phyloP scores from a whole-genome alignment of 2,113 vertebrate genomes.

The Asarcornis scutulata region DNA sequence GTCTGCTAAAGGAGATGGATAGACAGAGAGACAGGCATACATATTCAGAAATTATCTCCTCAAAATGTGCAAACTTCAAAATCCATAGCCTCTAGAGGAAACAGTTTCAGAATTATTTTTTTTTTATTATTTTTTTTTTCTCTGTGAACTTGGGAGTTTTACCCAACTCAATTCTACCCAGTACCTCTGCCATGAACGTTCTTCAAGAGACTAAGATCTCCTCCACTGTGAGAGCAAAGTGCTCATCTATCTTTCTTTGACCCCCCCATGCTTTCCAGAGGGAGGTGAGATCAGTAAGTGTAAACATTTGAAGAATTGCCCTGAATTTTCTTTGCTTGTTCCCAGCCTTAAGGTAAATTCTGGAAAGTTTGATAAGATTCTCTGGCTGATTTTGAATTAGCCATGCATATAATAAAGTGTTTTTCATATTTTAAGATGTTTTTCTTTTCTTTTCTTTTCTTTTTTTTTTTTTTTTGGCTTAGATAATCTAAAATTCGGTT shows the following conservation, averaged over 20 bases:
- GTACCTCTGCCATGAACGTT: neutral
- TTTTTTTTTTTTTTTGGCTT: neutral
- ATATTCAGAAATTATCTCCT: neutral
- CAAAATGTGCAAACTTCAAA: neutral
- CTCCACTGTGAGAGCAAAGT: neutral
- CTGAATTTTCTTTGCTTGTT: neutral
- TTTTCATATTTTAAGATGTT: neutral
- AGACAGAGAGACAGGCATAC: neutral
- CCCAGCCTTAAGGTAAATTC: constrained; percentile 5
- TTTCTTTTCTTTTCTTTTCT: neutral
- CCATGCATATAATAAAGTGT: neutral
- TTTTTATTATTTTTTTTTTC: neutral
- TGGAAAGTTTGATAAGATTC: constrained; percentile 12
- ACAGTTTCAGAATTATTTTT: neutral
- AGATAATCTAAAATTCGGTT: neutral
- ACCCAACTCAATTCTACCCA: neutral
- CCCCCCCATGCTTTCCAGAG: neutral
- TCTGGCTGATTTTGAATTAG: neutral
- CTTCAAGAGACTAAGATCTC: neutral
- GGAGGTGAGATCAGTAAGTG: neutral
- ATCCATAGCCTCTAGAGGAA: neutral
- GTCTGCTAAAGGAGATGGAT: too few species aligned
- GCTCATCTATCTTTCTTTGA: constrained; percentile 1
- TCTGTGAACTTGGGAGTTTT: neutral
- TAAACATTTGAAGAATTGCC: neutral